Base-by-base conservation (phyloP, 2,888 invertebrate genomes). In the Rhopalosiphum nymphaeae region DNA sequence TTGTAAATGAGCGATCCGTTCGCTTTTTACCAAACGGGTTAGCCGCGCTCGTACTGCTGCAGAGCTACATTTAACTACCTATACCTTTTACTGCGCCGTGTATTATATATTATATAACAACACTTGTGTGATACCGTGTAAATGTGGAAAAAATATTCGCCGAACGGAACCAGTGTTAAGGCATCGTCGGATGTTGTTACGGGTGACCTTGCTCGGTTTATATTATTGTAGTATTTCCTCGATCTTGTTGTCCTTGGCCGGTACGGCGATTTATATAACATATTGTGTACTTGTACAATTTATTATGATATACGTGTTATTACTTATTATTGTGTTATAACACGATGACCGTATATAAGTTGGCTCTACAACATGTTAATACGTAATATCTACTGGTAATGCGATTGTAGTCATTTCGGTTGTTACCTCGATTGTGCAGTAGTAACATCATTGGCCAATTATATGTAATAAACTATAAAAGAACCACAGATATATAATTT, bases 121-220 rank as follows among this genome's bases (percentile, higher is more conserved):
- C 44, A 26, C 11, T 85, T 85, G 44, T 25, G 84, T 3, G 84
- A 85, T 85, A 42, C 11, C 25, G 26, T 85, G 84, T 85, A 42
- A 44, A 26, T 44, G 11, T 85, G 7, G 85, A 44, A 85, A 25
- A 85, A 26, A 44, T 11, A n/a, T 67, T 67, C 16, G 67, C 13
- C 36, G 78, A 78, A 78, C 78, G 78, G 78, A 78, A 78, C 78
- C 78, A 78, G 78, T 78, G 78, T 78, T 78, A 78, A 42, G 13
- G 57, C 42, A 56, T 16, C 49, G n/a, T 36, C 78, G 78, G 78
- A 78, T 78, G 57, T 26, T 57, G 29, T 13, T 42, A 26, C 10
- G 36, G 26, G 44, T 16, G 89, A 61, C 90, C 90, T 90, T 46
- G 61, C 90, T 67, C 90, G 90, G 90, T 90, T 90, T 46, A 10